Conservation (phyloP, 2,888 invertebrate genomes). For the Oscheius myriophilus region DNA sequence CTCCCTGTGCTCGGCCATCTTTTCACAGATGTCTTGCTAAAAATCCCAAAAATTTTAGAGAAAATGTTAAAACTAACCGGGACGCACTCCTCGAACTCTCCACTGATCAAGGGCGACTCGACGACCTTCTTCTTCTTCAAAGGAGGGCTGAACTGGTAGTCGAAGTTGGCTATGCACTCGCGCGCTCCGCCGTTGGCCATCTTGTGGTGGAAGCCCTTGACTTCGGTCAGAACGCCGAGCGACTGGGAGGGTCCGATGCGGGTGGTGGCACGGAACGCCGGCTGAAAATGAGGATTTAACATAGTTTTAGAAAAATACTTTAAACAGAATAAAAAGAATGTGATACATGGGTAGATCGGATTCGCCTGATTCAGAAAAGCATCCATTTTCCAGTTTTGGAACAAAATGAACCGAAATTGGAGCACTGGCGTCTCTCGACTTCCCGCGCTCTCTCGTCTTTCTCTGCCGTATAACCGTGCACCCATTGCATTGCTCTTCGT, state of each 20-base stretch:
- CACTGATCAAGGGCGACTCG: constrained; percentile 11
- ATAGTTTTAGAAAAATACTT: background rate
- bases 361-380: no score
- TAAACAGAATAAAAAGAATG: background rate
- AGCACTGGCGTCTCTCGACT: no score
- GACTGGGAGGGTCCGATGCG: constrained; percentile 26
- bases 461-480: no score
- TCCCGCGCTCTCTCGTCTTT: no score
- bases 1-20: background rate
- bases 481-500: no score
- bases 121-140: constrained; percentile 39
- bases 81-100: constrained; percentile 35
- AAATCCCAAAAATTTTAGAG: no score
- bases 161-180: constrained; percentile 24
- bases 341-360: no score
- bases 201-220: constrained; percentile 40
- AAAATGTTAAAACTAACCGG: constrained; percentile 20
- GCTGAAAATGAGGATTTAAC: constrained; percentile 16
- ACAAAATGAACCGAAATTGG: no score
- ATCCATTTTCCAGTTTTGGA: no score
- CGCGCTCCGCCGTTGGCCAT: constrained; percentile 40
- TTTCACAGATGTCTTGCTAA: background rate
- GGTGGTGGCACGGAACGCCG: constrained; percentile 36
- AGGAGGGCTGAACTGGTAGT: constrained; percentile 40
- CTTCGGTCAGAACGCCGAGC: constrained; percentile 33